Conservation (phyloP, 2,113 vertebrate genomes). For the Callipepla californica region DNA sequence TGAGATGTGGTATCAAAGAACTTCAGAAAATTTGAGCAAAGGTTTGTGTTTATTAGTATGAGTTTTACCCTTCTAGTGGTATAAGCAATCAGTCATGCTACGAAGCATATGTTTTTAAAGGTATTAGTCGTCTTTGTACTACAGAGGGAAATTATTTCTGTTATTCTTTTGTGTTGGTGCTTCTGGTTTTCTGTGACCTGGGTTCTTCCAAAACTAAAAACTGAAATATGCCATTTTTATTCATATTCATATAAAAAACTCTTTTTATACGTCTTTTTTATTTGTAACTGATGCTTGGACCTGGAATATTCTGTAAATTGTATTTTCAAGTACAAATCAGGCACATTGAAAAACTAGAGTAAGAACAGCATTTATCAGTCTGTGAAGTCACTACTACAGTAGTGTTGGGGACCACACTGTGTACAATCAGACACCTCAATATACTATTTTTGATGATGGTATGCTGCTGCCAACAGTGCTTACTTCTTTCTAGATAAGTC, state of each 20-base stretch:
- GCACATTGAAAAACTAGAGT: accelerated
- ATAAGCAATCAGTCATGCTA: neutral
- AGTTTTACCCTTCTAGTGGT: neutral
- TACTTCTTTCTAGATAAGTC: neutral
- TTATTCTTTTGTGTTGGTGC: neutral
- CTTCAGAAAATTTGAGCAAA: neutral
- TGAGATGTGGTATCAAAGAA: neutral
- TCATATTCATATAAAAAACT: neutral
- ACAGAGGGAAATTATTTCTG: neutral
- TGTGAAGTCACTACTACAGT: neutral
- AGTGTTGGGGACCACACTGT: neutral
- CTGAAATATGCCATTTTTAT: neutral
- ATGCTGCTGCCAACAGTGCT: neutral
- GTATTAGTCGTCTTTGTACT: neutral
- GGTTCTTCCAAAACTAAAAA: neutral
- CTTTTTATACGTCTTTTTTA: neutral
- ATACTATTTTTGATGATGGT: neutral
- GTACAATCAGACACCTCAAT: neutral
- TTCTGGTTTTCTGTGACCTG: neutral
- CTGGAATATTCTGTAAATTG: neutral
- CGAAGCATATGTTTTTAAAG: neutral
- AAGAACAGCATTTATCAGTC: neutral
- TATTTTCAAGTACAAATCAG: neutral
- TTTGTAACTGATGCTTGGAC: neutral
- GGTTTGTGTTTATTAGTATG: neutral